Base-by-base conservation (phyloP, 2,113 vertebrate genomes). In the Mastomys natalensis region DNA sequence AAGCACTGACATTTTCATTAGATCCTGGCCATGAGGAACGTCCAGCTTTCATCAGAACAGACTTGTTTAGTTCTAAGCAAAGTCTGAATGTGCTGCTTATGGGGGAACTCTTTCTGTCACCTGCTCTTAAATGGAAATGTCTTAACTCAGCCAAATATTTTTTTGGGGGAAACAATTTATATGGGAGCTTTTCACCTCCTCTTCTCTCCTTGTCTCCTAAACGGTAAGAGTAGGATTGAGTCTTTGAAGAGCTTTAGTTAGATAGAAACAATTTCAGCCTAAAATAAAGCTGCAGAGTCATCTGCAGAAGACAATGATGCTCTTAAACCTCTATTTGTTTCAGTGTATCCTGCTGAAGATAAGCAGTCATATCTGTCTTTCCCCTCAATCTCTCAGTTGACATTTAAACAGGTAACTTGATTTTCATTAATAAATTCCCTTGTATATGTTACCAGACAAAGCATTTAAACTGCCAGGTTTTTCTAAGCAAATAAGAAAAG, bases 101-200 rank as follows among this genome's bases (percentile, higher is more conserved):
- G 97, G 97, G 97, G 98, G 97, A 98, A 97, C 94, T 88, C 95
- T 98, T 98, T 93, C 90, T 96, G 94, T 97, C 96, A 98, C 98
- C 97, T 98, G 98, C 98, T 98, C 95, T 96, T 98, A 98, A 98
- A 97, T 81, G 96, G 97, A 97, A 98, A 98, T 98, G 96, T 99
- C 98, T 99, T 98, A 99, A 92, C 98, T 98, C 89, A 96, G 95
- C 98, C 97, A 98, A 98, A 97, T 73, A 98, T 98, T 97, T 98
- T 98, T 97, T 53, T 7, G 66, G 37, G 96, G 94, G 98, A 98
- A 97, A 97, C n/a, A 96, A 92, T 98, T 95, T 97, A 76, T 77
- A 96, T 91, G 91, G 88, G 66, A 60, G 64, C 48, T 95, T 98
- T 97, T 95, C 43, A 74, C 60, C 85, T 96, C 81, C 15, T 77